These are phyloP conservation scores for Brachypteracias leptosomus DNA, from an alignment of 2,113 vertebrate species.

Conservation along the genomic window DNA sequence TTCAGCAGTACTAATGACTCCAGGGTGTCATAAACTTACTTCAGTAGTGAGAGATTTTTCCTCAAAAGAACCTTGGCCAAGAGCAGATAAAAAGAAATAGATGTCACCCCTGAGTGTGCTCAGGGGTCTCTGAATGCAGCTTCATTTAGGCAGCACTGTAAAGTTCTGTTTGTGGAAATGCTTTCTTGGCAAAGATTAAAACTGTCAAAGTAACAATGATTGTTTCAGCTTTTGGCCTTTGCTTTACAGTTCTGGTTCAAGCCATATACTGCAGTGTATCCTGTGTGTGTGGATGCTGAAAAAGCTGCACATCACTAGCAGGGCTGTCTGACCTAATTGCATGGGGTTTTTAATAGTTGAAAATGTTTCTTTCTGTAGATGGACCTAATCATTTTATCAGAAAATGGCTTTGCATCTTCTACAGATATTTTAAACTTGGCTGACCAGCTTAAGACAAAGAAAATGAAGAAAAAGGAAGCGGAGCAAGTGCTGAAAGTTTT, in stretches of 20 bases:
- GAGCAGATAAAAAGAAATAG: not conserved
- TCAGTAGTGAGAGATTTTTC: not conserved
- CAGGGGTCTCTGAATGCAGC: not conserved
- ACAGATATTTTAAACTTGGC: constrained; percentile 90
- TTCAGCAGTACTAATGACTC: not conserved
- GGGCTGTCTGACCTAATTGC: not conserved
- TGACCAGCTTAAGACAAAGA: constrained; percentile 86
- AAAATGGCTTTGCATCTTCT: constrained; percentile 87
- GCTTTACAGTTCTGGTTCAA: not conserved
- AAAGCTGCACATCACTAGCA: not conserved
- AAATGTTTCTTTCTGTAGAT: constrained; percentile 75
- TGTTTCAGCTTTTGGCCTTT: not conserved
- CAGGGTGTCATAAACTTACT: not conserved
- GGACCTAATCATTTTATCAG: constrained; percentile 88
- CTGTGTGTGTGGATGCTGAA: not conserved
- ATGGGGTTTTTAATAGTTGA: not conserved
- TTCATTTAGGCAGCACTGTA: not conserved
- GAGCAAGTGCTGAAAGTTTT: constrained; percentile 88
- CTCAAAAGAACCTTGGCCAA: not conserved
- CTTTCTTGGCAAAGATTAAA: not conserved
- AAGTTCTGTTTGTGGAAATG: not conserved
- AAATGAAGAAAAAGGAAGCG: constrained; percentile 90
- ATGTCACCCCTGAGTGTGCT: not conserved
- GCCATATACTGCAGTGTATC: not conserved
- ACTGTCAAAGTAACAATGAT: not conserved